Evolutionary conservation across 1,140 invertebrate genomes (phyloP), one percentile per base, ranked within the genome.

Genomic region (Drosophila nigrodunni): DNA sequence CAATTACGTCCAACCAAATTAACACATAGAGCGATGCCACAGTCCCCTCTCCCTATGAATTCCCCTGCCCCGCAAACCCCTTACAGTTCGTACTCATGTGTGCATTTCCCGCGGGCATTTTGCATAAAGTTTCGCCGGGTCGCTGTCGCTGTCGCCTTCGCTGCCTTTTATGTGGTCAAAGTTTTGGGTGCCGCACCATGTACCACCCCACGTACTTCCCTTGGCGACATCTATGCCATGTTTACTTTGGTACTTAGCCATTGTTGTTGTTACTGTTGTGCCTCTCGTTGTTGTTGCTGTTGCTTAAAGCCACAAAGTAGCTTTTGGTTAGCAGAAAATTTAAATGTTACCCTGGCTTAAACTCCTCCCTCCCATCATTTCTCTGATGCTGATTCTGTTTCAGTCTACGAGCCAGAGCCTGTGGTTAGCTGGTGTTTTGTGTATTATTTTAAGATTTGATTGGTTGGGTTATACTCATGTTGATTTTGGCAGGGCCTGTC

Each of bases 1-100:
- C 87, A 90, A 90, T 90, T 90, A 83, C 82, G 83, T 41, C 43
- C 72, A 83, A 90, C 80, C 73, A 79, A 91, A 88, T 90, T 90
- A 90, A 90, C 88, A 90, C 88, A 76, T 80, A 83, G 68, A 81
- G 66, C 50, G 43, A 5, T 44, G 57, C 39, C 21, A n/a, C 50
- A n/a, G 10, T 25, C 52, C 39, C 34, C 7, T 55, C 11, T 2
- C 25, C 30, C 25, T 5, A 30, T 4, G 4, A 30, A 6, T 30
- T 2, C 25, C 25, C 25, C 6, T 30, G 25, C 25, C 2, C 25
- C 25, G 25, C 61, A 21, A 21, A 21, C 11, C 35, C 13, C 37
- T 5, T 25, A n/a, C 9, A 34, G 30, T 13, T 72, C 25, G 25
- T 30, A 30, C 25, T 34, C 64, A 74, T 74, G 60, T 74, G 65